These are phyloP conservation scores for Furnarius figulus DNA, from an alignment of 2,113 vertebrate species.

Conservation along the genomic window DNA sequence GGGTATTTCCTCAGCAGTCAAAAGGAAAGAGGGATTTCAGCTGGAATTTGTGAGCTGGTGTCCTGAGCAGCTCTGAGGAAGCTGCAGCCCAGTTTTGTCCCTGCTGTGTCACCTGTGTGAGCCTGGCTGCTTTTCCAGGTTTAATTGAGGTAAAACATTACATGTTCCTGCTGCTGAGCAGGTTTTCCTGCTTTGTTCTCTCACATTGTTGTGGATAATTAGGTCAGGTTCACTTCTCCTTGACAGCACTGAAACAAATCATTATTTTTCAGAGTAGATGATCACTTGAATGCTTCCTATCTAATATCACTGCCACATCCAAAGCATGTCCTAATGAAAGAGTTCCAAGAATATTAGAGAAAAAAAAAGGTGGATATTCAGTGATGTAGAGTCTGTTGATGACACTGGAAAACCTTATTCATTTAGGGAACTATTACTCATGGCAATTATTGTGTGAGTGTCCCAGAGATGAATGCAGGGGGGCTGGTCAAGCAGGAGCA, in stretches of 20 bases:
- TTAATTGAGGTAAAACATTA: neutral
- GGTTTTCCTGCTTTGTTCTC: neutral
- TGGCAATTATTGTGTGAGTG: neutral
- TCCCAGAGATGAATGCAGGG: neutral
- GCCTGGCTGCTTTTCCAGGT: neutral
- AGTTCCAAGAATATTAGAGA: neutral
- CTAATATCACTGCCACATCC: neutral
- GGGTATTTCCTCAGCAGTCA: neutral
- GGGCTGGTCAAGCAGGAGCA: neutral
- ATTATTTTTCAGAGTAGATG: neutral
- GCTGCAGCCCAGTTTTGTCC: neutral
- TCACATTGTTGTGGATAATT: neutral
- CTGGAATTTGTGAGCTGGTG: neutral
- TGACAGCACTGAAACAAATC: neutral
- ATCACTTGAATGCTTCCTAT: neutral
- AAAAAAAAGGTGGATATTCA: neutral
- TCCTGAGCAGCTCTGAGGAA: neutral
- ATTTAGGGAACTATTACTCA: neutral
- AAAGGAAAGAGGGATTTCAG: neutral
- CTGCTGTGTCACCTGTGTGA: neutral
- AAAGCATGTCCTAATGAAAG: neutral
- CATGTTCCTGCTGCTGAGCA: neutral
- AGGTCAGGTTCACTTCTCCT: neutral
- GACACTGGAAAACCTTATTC: conserved; percentile 6
- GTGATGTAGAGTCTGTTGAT: neutral